These are phyloP conservation scores for Ariolimax columbianus DNA, from an alignment of 2,888 invertebrate genomes.

Conservation along the genomic window DNA sequence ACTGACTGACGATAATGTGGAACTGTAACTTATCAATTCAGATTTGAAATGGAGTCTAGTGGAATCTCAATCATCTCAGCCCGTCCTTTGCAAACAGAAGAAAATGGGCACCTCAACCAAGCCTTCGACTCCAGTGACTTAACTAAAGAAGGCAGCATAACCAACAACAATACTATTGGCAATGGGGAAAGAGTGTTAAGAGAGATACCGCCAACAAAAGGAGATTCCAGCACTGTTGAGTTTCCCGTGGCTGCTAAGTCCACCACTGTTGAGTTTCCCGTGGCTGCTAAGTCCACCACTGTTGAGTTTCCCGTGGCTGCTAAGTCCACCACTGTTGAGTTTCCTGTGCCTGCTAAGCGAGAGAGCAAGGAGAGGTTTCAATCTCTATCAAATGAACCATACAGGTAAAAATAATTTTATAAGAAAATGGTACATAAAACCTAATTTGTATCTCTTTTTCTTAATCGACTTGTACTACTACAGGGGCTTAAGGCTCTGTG, in stretches of 20 bases:
- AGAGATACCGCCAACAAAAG: not conserved
- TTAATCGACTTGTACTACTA: too few species aligned
- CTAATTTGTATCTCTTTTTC: too few species aligned
- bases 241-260: not conserved
- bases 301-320: too few species aligned
- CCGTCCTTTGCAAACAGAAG: not conserved
- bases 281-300: too few species aligned
- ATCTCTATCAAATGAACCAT: conserved; percentile 21
- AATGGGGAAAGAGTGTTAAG: not conserved
- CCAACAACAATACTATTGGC: not conserved
- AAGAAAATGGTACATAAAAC: too few species aligned
- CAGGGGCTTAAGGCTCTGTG: too few species aligned
- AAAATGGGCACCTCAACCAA: conserved; percentile 11
- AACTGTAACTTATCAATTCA: too few species aligned
- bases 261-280: too few species aligned
- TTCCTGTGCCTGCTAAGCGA: not conserved
- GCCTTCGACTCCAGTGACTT: conserved; percentile 22
- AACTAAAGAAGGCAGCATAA: not conserved
- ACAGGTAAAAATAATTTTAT: conserved; percentile 12
- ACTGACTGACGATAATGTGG: too few species aligned
- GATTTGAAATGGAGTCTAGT: conserved; percentile 19
- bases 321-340: conserved; percentile 28
- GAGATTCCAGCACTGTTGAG: conserved; percentile 4
- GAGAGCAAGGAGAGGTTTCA: conserved; percentile 4
- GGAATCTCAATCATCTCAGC: conserved; percentile 21